Base-by-base conservation (phyloP, 2,888 invertebrate species). In the Nemotelus pantherinus region DNA sequence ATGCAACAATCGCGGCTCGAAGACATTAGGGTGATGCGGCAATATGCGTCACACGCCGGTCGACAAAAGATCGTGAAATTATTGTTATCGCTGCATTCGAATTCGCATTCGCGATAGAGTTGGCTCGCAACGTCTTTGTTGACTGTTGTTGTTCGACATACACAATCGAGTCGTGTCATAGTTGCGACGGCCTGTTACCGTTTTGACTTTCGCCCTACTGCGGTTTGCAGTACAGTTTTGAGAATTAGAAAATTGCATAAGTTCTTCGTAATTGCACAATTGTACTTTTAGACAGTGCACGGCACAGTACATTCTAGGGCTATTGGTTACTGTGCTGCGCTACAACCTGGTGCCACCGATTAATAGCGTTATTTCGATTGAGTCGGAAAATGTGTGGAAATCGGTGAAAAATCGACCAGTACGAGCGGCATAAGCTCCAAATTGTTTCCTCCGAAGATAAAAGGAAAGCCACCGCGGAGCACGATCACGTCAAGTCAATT, bases 401-500 rank as follows among this genome's bases (percentile, higher is more conserved):
- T 55, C 60, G 63, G 5, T 41, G 74, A 74, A 74, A 74, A 60
- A 47, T 39, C 45, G 50, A n/a, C 48, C 55, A 53, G 63, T 43
- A 63, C 25, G 10, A 7, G 63, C 63, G 25, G 25, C 41, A 41
- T 4, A 60, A 65, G 70, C 41, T 53, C 41, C 41, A 70, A n/a
- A 70, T 55, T 39, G 53, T 60, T 60, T 39, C 44, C 25, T 60
- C 74, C 74, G 48, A 74, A 74, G 74, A 74, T 74, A 63, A 74
- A 74, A 74, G 74, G 41, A 60, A 60, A 74, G 74, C 48, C 50
- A 74, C 74, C 74, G 74, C 70, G 70, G 25, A 55, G 70, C 74
- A 74, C 74, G 74, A 74, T 74, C 74, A 10, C 74, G 63, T 74
- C 74, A 74, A 55, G 74, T 74, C 74, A 74, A 60, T 70, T 70